Evolutionary conservation across 2,888 invertebrate species (phyloP).

Genomic region (Malacosoma neustria): DNA sequence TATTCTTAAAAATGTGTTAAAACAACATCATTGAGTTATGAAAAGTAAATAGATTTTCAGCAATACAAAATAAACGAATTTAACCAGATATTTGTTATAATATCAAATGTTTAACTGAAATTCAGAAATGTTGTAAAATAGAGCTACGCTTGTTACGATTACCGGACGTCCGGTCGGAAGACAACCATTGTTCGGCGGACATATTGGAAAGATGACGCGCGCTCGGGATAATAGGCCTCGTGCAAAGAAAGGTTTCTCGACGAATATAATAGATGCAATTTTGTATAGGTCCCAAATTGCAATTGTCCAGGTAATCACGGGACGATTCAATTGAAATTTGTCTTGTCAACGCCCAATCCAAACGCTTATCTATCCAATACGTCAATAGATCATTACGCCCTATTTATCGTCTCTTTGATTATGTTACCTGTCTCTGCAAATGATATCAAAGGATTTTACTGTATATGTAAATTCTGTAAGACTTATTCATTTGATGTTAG

Average conservation of each 20-base stretch:
- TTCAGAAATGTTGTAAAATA: too few species aligned
- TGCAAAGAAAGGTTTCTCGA: conserved; percentile 16
- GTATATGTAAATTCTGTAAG: too few species aligned
- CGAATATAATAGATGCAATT: neutral
- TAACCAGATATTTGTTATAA: too few species aligned
- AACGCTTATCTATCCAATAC: neutral
- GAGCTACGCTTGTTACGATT: conserved; percentile 48
- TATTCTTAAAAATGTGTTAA: too few species aligned
- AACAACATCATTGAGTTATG: too few species aligned
- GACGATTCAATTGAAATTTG: neutral
- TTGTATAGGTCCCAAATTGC: neutral
- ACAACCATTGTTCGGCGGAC: conserved; percentile 52
- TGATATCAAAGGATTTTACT: too few species aligned
- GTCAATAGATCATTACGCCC: too few species aligned
- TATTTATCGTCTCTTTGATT: neutral
- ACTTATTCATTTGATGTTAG: too few species aligned
- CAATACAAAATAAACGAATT: too few species aligned
- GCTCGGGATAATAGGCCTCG: conserved; percentile 43
- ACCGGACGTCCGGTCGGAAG: conserved; percentile 55
- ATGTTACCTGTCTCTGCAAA: neutral
- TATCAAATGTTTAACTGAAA: too few species aligned
- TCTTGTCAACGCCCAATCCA: neutral
- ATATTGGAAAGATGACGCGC: conserved; percentile 66
- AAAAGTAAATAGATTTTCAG: too few species aligned
- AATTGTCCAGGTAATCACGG: neutral